Percentiles rank a stretch among this genome's conserved stretches.
phyloP scores from a whole-genome alignment of 2,888 invertebrate genomes.

The Pristionchus mayeri region DNA sequence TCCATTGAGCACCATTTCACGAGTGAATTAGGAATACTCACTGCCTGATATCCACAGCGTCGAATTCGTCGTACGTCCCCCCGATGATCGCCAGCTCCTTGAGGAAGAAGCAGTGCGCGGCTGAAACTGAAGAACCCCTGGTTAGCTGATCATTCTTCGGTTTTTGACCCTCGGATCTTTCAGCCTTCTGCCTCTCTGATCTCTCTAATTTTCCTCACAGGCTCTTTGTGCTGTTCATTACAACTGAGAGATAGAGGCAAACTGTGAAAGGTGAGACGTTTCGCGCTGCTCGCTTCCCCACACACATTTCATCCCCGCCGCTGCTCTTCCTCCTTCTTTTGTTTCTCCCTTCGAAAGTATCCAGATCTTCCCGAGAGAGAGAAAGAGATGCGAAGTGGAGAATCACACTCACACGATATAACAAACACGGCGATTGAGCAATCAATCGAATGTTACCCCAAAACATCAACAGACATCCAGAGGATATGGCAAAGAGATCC shows the following conservation, averaged over 20 bases:
- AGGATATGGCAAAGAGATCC: neutral
- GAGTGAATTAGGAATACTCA: neutral
- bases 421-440: too few species aligned
- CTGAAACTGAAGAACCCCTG: constrained; percentile 52
- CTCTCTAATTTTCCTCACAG: neutral
- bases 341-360: constrained; percentile 28
- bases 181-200: neutral
- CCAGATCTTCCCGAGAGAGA: too few species aligned
- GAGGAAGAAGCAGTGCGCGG: constrained; percentile 66
- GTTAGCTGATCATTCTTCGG: neutral
- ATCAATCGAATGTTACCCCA: too few species aligned
- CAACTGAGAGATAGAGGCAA: neutral
- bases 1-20: too few species aligned
- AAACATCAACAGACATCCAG: too few species aligned
- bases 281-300: too few species aligned
- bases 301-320: neutral
- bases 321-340: constrained; percentile 38
- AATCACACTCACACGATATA: too few species aligned
- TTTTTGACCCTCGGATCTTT: neutral
- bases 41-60: constrained; percentile 56
- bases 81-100: constrained; percentile 63
- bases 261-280: constrained; percentile 19
- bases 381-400: too few species aligned
- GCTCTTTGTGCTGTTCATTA: constrained; percentile 40
- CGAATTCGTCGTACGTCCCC: constrained; percentile 66